Percentiles rank a stretch among this genome's conserved stretches.
These are phyloP conservation scores for Pogonomyrmex californicus DNA, from an alignment of 1,140 invertebrate species.

Conservation along the genomic window DNA sequence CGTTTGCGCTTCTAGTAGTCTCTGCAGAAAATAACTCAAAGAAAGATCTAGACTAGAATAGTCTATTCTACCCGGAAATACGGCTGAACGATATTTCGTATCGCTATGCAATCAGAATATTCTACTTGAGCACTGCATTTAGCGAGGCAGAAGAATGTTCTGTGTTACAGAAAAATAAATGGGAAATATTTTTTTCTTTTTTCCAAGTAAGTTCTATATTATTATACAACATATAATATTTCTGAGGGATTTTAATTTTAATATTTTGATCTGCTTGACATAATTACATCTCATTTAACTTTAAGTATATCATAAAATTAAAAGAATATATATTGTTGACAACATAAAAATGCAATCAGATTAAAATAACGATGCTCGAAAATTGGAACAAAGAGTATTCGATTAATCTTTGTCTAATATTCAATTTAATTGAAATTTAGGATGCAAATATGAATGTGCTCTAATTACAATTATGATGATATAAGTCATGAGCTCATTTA, in stretches of 20 bases:
- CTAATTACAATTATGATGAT: slow-evolving; percentile 48
- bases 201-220: not conserved
- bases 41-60: not conserved
- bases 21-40: not conserved
- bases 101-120: slow-evolving; percentile 26
- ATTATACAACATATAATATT: not conserved
- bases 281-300: slow-evolving; percentile 17
- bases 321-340: not conserved
- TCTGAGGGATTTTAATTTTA: not conserved
- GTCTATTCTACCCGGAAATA: slow-evolving; percentile 25
- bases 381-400: not conserved
- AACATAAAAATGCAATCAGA: slow-evolving; percentile 12
- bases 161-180: not conserved
- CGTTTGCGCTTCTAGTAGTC: not conserved
- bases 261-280: not conserved
- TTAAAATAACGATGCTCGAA: not conserved
- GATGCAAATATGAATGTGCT: not conserved
- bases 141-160: slow-evolving; percentile 17
- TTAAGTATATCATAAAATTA: not conserved
- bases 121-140: slow-evolving; percentile 22
- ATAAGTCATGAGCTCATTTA: slow-evolving; percentile 32
- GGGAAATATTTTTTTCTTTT: not conserved
- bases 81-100: slow-evolving; percentile 22
- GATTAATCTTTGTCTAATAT: slow-evolving; percentile 34
- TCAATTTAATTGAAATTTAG: slow-evolving; percentile 37